Conservation (phyloP, 1,140 invertebrate species). For the Nylanderia fulva region DNA sequence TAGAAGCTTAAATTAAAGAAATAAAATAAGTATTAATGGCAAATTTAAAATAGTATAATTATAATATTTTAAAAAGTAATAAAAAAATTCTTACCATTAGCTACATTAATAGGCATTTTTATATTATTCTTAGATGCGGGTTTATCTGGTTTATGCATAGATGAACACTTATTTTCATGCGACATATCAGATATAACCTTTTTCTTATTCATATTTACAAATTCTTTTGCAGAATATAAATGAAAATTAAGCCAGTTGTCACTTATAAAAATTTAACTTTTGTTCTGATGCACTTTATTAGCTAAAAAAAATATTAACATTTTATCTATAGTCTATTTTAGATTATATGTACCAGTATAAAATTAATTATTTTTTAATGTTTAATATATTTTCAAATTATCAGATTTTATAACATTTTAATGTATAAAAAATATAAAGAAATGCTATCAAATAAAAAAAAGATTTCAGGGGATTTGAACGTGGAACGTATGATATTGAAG, state of each 20-base stretch:
- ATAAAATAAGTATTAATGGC: neutral
- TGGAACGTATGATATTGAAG: neutral
- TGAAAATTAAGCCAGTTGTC: neutral
- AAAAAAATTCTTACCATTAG: slow-evolving; percentile 35
- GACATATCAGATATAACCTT: neutral
- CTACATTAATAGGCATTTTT: slow-evolving; percentile 32
- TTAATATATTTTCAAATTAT: neutral
- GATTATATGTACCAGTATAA: no score
- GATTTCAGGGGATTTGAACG: slow-evolving; percentile 9
- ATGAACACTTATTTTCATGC: neutral
- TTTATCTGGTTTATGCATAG: neutral
- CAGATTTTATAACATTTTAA: neutral
- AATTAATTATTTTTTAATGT: slow-evolving; percentile 21
- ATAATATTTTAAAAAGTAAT: neutral
- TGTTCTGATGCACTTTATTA: neutral
- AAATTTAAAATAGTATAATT: no score
- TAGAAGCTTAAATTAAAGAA: slow-evolving; percentile 2
- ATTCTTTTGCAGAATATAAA: neutral
- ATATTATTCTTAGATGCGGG: neutral
- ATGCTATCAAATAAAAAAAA: neutral
- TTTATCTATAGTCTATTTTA: no score
- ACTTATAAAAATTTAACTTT: neutral
- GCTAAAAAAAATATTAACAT: slow-evolving; percentile 29
- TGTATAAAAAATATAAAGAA: neutral
- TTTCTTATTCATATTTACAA: slow-evolving; percentile 44